These are phyloP conservation scores for Alligator mississippiensis DNA, from an alignment of 2,113 vertebrate species.

Conservation along the genomic window DNA sequence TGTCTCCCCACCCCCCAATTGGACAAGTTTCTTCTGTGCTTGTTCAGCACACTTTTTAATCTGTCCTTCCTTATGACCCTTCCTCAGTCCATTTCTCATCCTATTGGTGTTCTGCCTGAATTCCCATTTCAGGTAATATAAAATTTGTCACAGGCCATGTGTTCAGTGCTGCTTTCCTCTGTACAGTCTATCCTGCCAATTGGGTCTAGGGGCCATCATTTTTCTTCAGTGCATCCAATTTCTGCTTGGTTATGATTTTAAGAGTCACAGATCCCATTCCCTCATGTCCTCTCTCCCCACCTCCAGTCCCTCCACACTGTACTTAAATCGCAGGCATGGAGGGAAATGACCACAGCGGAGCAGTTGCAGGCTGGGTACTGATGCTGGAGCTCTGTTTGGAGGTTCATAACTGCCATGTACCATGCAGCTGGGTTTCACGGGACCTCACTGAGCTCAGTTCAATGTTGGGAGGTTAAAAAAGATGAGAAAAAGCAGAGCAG, in stretches of 20 bases:
- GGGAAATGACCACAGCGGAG: fast-evolving
- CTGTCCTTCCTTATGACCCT: neutral
- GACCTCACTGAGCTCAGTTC: neutral
- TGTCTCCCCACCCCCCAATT: constrained; percentile 3
- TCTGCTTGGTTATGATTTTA: neutral
- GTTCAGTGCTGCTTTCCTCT: neutral
- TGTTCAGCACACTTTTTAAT: neutral
- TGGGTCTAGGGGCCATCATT: neutral
- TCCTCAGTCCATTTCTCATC: neutral
- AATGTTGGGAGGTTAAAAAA: neutral
- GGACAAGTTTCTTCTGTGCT: neutral
- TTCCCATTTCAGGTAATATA: neutral
- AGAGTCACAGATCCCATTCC: neutral
- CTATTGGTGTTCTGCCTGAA: neutral
- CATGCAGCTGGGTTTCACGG: neutral
- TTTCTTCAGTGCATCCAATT: neutral
- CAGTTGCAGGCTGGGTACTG: neutral
- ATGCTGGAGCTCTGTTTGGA: neutral
- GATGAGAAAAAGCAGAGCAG: neutral
- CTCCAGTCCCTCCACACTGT: neutral
- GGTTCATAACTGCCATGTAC: neutral
- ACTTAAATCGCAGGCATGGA: neutral
- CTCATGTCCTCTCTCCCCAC: neutral
- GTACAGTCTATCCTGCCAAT: fast-evolving
- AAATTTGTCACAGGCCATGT: neutral